These are phyloP conservation scores for Cephalopterus ornatus DNA, from an alignment of 2,113 vertebrate species.

Conservation along the genomic window DNA sequence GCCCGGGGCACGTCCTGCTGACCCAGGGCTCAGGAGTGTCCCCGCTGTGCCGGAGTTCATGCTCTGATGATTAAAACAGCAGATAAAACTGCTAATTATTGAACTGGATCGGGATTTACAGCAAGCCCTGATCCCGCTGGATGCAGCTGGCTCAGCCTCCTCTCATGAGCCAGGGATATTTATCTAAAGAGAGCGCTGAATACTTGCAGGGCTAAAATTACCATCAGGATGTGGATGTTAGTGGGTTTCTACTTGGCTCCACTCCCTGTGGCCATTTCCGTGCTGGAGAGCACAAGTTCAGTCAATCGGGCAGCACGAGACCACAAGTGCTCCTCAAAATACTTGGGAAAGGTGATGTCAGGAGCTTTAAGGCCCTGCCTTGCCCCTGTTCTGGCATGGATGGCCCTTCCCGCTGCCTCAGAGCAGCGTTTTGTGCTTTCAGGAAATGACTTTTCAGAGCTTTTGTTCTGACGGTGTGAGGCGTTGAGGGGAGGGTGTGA, in stretches of 20 bases:
- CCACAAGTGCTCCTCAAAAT: background rate
- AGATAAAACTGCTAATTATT: background rate
- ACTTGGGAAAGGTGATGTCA: background rate
- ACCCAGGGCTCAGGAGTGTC: background rate
- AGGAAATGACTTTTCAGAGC: background rate
- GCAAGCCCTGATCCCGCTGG: background rate
- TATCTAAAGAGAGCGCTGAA: background rate
- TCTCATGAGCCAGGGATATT: background rate
- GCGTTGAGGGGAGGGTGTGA: background rate
- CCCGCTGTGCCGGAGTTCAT: background rate
- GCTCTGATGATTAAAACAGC: background rate
- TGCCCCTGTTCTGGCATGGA: fast-evolving
- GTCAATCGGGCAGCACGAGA: background rate
- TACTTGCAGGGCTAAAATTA: background rate
- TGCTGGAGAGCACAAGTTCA: background rate
- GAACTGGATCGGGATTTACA: background rate
- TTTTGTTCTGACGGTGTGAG: background rate
- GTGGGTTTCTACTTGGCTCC: background rate
- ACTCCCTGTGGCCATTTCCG: background rate
- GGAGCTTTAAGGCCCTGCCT: background rate
- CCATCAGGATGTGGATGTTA: background rate
- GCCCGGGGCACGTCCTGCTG: background rate
- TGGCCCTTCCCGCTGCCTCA: background rate
- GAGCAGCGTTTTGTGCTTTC: background rate
- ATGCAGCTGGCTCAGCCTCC: background rate